These are phyloP conservation scores for Alosa alosa DNA, from an alignment of 2,113 vertebrate species.

Conservation along the genomic window DNA sequence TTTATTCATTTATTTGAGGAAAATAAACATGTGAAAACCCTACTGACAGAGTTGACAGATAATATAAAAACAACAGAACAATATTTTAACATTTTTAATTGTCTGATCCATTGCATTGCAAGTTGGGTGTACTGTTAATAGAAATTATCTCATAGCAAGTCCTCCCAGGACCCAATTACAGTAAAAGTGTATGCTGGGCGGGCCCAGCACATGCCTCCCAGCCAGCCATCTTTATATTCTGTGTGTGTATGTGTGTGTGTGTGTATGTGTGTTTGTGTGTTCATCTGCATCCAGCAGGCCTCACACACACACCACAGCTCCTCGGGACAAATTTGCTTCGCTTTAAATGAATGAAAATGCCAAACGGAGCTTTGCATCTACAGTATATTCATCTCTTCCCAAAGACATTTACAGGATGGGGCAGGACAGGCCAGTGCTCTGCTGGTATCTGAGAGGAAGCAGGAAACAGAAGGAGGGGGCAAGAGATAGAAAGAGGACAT, in stretches of 20 bases:
- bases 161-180: slow-evolving; percentile 71
- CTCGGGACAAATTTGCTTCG: too few species aligned
- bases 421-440: background rate
- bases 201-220: slow-evolving; percentile 45
- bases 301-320: background rate
- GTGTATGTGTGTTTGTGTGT: background rate
- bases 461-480: background rate
- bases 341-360: slow-evolving; percentile 5
- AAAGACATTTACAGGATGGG: background rate
- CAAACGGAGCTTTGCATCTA: background rate
- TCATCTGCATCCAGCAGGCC: background rate
- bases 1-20: background rate
- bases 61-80: slow-evolving; percentile 28
- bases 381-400: background rate
- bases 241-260: background rate
- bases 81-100: slow-evolving; percentile 59
- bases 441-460: background rate
- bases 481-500: background rate
- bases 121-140: slow-evolving; percentile 61
- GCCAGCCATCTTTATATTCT: slow-evolving; percentile 38
- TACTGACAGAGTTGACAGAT: background rate
- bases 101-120: slow-evolving; percentile 68
- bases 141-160: slow-evolving; percentile 56
- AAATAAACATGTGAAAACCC: background rate
- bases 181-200: slow-evolving; percentile 54